Evolutionary conservation across 1,140 invertebrate genomes (phyloP).

Genomic region (Drusus annulatus): DNA sequence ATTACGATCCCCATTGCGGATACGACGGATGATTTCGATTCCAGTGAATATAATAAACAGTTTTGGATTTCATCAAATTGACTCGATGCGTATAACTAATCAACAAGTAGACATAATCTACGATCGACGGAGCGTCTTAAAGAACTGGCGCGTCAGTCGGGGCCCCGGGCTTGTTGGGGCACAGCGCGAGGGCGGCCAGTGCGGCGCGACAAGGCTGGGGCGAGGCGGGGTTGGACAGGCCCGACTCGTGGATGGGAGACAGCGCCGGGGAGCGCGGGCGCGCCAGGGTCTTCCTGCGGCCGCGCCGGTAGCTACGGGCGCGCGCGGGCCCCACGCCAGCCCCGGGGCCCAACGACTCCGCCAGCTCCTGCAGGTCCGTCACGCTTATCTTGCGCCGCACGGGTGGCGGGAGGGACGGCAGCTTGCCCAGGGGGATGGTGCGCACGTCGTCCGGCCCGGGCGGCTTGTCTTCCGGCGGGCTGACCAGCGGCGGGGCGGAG

Average conservation of each 20-base stretch:
- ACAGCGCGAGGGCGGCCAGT: slow-evolving; percentile 53
- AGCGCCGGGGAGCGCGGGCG: slow-evolving; percentile 73
- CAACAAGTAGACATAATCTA: slow-evolving; percentile 27
- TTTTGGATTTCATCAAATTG: slow-evolving; percentile 26
- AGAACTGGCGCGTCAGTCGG: slow-evolving; percentile 30
- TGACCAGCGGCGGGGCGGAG: slow-evolving; percentile 33
- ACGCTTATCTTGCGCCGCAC: slow-evolving; percentile 66
- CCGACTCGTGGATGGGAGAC: slow-evolving; percentile 81
- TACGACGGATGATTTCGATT: slow-evolving; percentile 26
- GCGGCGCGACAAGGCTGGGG: slow-evolving; percentile 70
- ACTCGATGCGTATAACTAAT: slow-evolving; percentile 31
- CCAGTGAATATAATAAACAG: slow-evolving; percentile 4
- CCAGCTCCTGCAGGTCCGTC: slow-evolving; percentile 68
- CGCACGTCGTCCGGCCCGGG: slow-evolving; percentile 17
- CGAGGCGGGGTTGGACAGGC: slow-evolving; percentile 81
- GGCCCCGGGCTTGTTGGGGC: slow-evolving; percentile 49
- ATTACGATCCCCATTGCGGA: not conserved
- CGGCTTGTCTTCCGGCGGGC: slow-evolving; percentile 24
- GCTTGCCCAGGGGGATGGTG: slow-evolving; percentile 45
- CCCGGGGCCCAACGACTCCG: slow-evolving; percentile 65
- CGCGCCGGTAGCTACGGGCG: slow-evolving; percentile 54
- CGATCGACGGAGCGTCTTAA: slow-evolving; percentile 28
- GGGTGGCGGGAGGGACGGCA: slow-evolving; percentile 69
- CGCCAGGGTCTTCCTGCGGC: slow-evolving; percentile 68
- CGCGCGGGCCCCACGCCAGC: slow-evolving; percentile 61